Evolutionary conservation across 2,113 vertebrate species (phyloP), one percentile per base, ranked within the genome.

Genomic region (Parotia lawesii): DNA sequence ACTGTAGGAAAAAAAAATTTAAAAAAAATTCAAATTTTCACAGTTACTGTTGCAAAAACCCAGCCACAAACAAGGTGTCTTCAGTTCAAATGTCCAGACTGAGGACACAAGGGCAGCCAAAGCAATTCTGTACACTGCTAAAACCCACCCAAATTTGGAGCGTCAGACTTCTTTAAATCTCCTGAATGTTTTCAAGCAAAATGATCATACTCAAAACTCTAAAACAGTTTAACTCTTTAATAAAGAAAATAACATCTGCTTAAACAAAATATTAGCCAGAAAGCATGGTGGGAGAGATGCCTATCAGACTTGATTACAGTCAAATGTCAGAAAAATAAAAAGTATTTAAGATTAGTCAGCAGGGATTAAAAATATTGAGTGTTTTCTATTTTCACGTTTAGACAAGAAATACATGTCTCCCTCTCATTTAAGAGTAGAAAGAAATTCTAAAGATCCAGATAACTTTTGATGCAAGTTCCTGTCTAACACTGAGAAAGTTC

Each of bases 1-100:
- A 44, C 99, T 99, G 84, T 29, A 82, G 13, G 8, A 14, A 53
- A 56, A 57, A 31, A 85, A 42, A 5, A 5, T 6, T 40, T 12
- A 48, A 12, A 51, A 53, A 6, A 44, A 44, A 2, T 9, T 29
- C 1, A 6, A 2, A 29, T 85, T 54, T 61, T 22, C 31, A 10
- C 23, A 12, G 24, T 38, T 69, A 28, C 6, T 37, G 47, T 28
- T 38, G 38, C 25, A 70, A 69, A 85, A 65, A 17, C 2, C 1
- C 33, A 51, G n/a, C 22, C 29, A 67, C 35, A 48, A 64, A 54
- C 16, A 51, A 73, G 17, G 25, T 27, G 24, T 33, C 64, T 74
- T 84, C 64, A 33, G 9, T 23, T 87, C 2, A 2, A 22, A 38
- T 2, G 3, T 37, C 6, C 12, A 24, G 12, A n/a, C 25, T 29